Conservation (phyloP, 2,888 invertebrate species). For the Nemoura dubitans region DNA sequence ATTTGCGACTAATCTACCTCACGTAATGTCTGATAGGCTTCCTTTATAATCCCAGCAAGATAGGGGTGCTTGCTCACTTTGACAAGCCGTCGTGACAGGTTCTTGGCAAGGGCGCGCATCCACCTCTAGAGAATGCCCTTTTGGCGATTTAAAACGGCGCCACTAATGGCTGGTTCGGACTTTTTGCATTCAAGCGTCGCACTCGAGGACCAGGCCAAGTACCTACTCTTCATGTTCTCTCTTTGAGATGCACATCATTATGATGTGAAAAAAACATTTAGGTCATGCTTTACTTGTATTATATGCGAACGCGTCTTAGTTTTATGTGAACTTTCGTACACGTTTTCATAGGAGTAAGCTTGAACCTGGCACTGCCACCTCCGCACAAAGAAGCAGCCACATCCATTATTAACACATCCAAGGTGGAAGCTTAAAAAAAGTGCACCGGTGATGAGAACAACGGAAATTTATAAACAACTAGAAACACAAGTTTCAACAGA, state of each 20-base stretch:
- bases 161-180: neutral
- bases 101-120: neutral
- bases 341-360: neutral
- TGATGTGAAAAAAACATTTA: neutral
- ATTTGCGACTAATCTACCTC: neutral
- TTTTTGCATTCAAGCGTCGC: neutral
- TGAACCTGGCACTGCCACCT: neutral
- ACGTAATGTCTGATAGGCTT: neutral
- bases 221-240: neutral
- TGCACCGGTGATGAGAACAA: neutral
- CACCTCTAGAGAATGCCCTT: neutral
- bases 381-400: neutral
- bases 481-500: neutral
- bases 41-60: neutral
- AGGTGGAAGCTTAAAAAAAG: neutral
- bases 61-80: neutral
- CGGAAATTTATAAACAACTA: neutral
- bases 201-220: neutral
- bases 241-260: neutral
- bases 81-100: neutral
- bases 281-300: neutral
- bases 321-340: no score
- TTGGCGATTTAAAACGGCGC: neutral
- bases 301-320: neutral
- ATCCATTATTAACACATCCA: neutral